Evolutionary conservation across 1,140 invertebrate genomes (phyloP).

Genomic region (Musca domestica): DNA sequence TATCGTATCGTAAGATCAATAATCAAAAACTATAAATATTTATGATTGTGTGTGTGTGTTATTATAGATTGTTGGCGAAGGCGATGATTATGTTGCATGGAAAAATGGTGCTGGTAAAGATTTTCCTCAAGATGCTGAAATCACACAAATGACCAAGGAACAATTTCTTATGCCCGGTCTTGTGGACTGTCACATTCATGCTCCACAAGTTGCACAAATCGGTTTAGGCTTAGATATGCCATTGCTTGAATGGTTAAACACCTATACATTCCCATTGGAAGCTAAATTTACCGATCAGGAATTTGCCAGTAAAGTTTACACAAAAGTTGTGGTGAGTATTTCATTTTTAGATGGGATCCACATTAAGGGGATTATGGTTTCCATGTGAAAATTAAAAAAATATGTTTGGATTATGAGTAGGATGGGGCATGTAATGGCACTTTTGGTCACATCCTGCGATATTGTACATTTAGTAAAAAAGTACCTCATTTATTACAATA

Average conservation of each 20-base stretch:
- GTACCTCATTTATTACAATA: too few species aligned
- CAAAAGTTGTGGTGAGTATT: constrained; percentile 75
- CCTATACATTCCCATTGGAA: constrained; percentile 86
- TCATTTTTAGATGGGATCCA: too few species aligned
- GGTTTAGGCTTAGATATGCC: constrained; percentile 77
- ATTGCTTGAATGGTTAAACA: constrained; percentile 79
- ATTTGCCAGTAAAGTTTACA: constrained; percentile 72
- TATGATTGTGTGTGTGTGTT: neutral
- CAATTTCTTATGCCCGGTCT: constrained; percentile 86
- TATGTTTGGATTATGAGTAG: too few species aligned
- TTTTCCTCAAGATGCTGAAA: neutral
- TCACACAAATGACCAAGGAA: constrained; percentile 53
- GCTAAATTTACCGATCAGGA: constrained; percentile 66
- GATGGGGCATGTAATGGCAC: too few species aligned
- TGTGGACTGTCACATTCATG: constrained; percentile 86
- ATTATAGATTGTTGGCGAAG: constrained; percentile 40
- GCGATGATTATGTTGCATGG: constrained; percentile 32
- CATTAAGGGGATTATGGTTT: too few species aligned
- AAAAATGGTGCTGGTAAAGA: neutral
- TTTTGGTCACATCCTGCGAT: too few species aligned
- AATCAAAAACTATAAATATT: neutral
- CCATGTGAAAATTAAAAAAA: too few species aligned
- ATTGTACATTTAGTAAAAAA: too few species aligned
- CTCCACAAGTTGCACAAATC: constrained; percentile 80
- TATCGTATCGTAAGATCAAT: too few species aligned